Percentiles rank a stretch among this genome's conserved stretches.
These are phyloP conservation scores for Caenorhabditis sp. DNA, from an alignment of 2,888 invertebrate species.

Conservation along the genomic window DNA sequence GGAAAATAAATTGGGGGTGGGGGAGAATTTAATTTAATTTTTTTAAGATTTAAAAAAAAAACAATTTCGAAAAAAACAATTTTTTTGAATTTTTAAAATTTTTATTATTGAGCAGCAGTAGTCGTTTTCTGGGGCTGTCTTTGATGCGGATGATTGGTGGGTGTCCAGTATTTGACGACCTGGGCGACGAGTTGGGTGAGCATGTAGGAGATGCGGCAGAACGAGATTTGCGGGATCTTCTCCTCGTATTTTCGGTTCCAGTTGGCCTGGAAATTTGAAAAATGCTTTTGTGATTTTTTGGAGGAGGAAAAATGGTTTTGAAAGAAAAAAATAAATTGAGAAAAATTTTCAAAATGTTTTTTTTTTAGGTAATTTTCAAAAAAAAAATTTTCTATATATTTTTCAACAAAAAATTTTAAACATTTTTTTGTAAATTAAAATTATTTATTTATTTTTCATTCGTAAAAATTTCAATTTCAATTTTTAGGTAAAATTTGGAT, in stretches of 20 bases:
- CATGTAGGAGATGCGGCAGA: slow-evolving; percentile 44
- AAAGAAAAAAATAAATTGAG: no score
- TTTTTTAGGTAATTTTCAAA: no score
- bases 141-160: not conserved
- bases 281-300: not conserved
- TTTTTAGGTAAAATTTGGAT: no score
- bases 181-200: slow-evolving; percentile 34
- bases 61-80: not conserved
- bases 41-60: no score
- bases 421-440: no score
- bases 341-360: no score
- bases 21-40: not conserved
- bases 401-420: no score
- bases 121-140: not conserved
- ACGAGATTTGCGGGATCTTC: slow-evolving; percentile 20
- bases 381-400: no score
- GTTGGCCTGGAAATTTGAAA: slow-evolving; percentile 40
- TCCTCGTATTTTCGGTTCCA: slow-evolving; percentile 47
- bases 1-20: not conserved
- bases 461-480: no score
- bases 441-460: no score
- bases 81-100: not conserved
- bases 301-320: no score
- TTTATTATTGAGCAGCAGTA: not conserved
- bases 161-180: slow-evolving; percentile 17